Percentiles rank a stretch among this genome's conserved stretches.
These are phyloP conservation scores for Centropristis striata DNA, from an alignment of 2,113 vertebrate genomes.

Conservation along the genomic window DNA sequence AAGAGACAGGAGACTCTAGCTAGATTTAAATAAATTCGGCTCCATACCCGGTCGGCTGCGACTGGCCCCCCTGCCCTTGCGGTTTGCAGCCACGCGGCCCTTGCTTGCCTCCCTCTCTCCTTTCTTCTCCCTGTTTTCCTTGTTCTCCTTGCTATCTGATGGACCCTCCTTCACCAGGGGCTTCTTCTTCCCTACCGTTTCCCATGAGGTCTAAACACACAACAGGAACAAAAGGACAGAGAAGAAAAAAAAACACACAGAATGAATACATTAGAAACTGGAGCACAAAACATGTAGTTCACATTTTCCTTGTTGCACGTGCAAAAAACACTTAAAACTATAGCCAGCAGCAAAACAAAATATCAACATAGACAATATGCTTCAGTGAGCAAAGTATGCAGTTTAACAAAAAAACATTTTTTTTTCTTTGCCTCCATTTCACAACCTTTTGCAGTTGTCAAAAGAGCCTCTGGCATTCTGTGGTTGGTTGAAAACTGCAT, in stretches of 20 bases:
- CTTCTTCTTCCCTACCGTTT: conserved; percentile 98
- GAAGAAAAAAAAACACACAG: not conserved
- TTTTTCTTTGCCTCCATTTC: not conserved
- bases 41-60: conserved; percentile 89
- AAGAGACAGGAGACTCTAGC: not conserved
- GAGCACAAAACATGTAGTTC: not conserved
- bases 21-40: not conserved
- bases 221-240: not conserved
- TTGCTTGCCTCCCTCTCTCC: conserved; percentile 91
- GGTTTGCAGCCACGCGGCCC: conserved; percentile 86
- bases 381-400: not conserved
- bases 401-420: not conserved
- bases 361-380: not conserved
- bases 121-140: conserved; percentile 91
- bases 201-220: conserved; percentile 92
- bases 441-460: not conserved
- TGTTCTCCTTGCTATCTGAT: conserved; percentile 95
- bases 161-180: conserved; percentile 91
- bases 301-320: not conserved
- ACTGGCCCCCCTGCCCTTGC: conserved; percentile 89
- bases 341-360: not conserved
- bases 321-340: not conserved
- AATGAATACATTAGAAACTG: not conserved
- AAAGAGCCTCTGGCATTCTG: not conserved
- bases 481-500: not conserved